A percentile compares a stretch with the other conserved stretches of the same genome.
phyloP scores from a whole-genome alignment of 2,888 invertebrate genomes.

The Megastigmus dorsalis region DNA sequence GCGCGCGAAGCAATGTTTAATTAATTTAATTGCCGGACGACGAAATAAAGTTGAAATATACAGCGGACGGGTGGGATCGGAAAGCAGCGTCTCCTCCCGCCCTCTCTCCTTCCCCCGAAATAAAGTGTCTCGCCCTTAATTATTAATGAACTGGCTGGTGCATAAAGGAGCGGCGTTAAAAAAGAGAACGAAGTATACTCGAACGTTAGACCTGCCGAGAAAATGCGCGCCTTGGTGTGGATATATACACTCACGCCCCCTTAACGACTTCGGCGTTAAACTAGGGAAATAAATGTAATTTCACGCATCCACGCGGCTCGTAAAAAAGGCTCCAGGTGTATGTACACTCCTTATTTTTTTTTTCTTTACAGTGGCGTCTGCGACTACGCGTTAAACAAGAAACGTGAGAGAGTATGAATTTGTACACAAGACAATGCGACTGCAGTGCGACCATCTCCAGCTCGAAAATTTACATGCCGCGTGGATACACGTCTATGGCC shows the following conservation, averaged over 20 bases:
- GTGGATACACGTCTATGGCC: too few species aligned
- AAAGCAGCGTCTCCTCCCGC: too few species aligned
- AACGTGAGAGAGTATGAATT: background rate
- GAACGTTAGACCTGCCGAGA: background rate
- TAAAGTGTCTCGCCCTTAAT: too few species aligned
- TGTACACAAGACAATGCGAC: background rate
- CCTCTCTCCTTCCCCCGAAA: too few species aligned
- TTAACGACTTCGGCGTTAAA: constrained; percentile 30
- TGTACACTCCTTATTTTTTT: too few species aligned
- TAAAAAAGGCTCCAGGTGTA: too few species aligned
- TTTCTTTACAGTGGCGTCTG: background rate
- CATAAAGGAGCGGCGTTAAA: background rate
- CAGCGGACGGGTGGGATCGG: too few species aligned
- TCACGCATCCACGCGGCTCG: constrained; percentile 29
- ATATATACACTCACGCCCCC: background rate
- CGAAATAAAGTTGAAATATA: too few species aligned
- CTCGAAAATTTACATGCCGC: too few species aligned
- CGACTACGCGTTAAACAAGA: background rate
- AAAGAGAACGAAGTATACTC: background rate
- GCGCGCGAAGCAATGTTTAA: too few species aligned
- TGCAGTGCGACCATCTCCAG: too few species aligned
- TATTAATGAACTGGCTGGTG: background rate
- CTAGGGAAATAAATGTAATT: constrained; percentile 48
- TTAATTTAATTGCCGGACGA: too few species aligned
- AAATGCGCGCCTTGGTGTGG: background rate